Evolutionary conservation across 2,888 invertebrate species (phyloP).

Genomic region (Melinaea marsaeus): DNA sequence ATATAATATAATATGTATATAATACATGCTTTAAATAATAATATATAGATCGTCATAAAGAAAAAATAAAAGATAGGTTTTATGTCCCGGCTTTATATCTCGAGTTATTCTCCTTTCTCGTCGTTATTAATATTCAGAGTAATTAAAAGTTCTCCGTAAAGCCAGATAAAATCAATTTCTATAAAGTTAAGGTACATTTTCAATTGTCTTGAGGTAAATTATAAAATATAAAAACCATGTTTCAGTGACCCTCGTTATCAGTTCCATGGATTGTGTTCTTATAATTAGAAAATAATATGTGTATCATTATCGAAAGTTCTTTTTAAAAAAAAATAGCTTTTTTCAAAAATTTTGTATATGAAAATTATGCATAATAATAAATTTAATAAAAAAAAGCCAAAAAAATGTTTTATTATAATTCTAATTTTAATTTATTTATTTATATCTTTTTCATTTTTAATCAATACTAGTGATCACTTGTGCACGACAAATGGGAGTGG

Average conservation of each 20-base stretch:
- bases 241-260: slow-evolving; percentile 4
- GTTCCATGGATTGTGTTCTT: slow-evolving; percentile 1
- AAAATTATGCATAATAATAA: too few species aligned
- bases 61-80: slow-evolving; percentile 2
- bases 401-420: too few species aligned
- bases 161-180: slow-evolving; percentile 5
- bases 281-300: background rate
- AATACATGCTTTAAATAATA: background rate
- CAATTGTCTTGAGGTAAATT: background rate
- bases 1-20: too few species aligned
- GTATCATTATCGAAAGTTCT: background rate
- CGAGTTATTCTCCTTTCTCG: slow-evolving; percentile 4
- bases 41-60: background rate
- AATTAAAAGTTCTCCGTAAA: slow-evolving; percentile 6
- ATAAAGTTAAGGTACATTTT: slow-evolving; percentile 6
- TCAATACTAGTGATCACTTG: too few species aligned
- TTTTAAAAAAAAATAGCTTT: background rate
- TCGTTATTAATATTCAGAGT: slow-evolving; percentile 5
- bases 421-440: too few species aligned
- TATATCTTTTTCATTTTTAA: too few species aligned
- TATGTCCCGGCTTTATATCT: slow-evolving; percentile 1
- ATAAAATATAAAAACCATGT: slow-evolving; percentile 5
- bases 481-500: too few species aligned
- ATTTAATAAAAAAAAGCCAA: too few species aligned
- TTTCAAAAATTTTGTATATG: too few species aligned